Conservation (phyloP, 2,888 invertebrate genomes). For the Antheraea yamamai region DNA sequence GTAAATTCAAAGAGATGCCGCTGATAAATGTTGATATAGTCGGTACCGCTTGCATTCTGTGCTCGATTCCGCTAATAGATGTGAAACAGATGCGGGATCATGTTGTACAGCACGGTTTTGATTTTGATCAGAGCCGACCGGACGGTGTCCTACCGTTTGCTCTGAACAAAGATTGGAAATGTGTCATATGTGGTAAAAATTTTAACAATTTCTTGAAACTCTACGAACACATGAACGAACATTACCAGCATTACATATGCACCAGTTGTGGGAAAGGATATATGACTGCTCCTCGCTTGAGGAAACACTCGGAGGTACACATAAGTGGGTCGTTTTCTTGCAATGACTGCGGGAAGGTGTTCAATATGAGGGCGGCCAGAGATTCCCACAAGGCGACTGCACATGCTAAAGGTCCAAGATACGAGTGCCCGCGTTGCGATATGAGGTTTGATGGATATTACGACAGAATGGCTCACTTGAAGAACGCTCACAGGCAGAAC, state of each 20-base stretch:
- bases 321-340: constrained; percentile 69
- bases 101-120: constrained; percentile 57
- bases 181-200: constrained; percentile 59
- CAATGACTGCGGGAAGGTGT: constrained; percentile 61
- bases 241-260: constrained; percentile 75
- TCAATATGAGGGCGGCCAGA: constrained; percentile 64
- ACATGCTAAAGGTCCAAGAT: constrained; percentile 65
- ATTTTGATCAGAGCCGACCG: constrained; percentile 57
- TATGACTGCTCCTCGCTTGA: constrained; percentile 67
- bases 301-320: constrained; percentile 73
- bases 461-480: constrained; percentile 68
- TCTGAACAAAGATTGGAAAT: constrained; percentile 67
- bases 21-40: constrained; percentile 70
- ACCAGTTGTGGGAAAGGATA: constrained; percentile 73
- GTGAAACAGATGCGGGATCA: constrained; percentile 60
- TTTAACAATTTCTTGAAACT: constrained; percentile 73
- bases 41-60: constrained; percentile 57
- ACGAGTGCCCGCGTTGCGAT: constrained; percentile 70
- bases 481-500: constrained; percentile 63
- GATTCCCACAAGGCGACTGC: constrained; percentile 67
- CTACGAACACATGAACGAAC: constrained; percentile 73
- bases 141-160: constrained; percentile 70
- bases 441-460: constrained; percentile 68
- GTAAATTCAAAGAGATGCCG: constrained; percentile 72
- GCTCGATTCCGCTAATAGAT: constrained; percentile 49